phyloP scores from a whole-genome alignment of 2,113 vertebrate species.

The Pelobates fuscus region DNA sequence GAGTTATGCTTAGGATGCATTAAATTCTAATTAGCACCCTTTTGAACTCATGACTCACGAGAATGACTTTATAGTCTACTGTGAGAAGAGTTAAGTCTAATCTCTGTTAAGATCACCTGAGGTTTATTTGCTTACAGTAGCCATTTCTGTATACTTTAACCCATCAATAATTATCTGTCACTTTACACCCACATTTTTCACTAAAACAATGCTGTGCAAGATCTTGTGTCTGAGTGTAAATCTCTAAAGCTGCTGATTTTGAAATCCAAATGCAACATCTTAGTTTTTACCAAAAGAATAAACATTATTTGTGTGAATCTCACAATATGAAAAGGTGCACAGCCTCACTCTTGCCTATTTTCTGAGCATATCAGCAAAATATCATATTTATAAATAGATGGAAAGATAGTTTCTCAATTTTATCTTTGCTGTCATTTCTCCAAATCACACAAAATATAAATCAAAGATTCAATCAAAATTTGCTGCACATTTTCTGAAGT shows the following conservation, averaged over 20 bases:
- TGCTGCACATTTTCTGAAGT: too few species aligned
- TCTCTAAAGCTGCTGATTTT: background rate
- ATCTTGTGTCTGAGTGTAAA: background rate
- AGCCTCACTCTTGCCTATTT: too few species aligned
- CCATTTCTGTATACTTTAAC: background rate
- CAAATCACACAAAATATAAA: too few species aligned
- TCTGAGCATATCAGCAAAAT: too few species aligned
- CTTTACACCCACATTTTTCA: background rate
- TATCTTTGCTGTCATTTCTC: too few species aligned
- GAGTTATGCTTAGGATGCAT: background rate
- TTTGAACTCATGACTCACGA: background rate
- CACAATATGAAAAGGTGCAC: too few species aligned
- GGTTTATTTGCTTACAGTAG: background rate
- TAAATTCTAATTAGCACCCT: background rate
- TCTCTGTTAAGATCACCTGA: background rate
- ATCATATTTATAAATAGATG: too few species aligned
- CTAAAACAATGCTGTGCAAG: background rate
- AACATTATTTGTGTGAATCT: too few species aligned
- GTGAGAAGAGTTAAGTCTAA: background rate
- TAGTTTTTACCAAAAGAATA: too few species aligned
- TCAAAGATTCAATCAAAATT: too few species aligned
- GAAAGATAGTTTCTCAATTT: too few species aligned
- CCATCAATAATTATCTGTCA: background rate
- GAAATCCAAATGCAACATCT: too few species aligned
- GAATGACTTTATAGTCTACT: background rate